Percentiles rank a stretch among this genome's conserved stretches.
phyloP scores from a whole-genome alignment of 2,797 vertebrate species.

The Acrocephalus scirpaceus region DNA sequence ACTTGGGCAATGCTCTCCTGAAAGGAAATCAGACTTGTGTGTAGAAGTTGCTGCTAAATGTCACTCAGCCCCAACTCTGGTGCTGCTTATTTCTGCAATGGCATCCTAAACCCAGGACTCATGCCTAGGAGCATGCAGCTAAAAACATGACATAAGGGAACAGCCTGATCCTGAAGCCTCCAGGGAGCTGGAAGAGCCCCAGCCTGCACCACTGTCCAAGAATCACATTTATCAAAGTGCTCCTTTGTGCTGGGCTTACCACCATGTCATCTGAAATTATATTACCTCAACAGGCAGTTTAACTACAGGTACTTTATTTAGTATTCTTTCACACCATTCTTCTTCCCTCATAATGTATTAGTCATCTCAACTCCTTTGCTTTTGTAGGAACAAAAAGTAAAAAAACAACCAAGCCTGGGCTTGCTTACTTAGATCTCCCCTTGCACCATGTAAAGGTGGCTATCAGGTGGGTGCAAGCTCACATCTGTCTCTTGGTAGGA shows the following conservation, averaged over 20 bases:
- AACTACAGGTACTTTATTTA: background rate
- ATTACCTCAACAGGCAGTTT: slow-evolving; percentile 36
- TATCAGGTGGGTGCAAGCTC: background rate
- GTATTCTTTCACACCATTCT: background rate
- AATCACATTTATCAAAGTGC: background rate
- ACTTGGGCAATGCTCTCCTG: background rate
- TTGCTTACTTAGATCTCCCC: background rate
- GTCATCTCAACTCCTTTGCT: background rate
- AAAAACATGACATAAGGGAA: background rate
- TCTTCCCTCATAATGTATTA: background rate
- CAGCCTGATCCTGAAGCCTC: background rate
- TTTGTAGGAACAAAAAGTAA: background rate
- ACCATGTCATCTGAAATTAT: background rate
- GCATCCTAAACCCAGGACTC: background rate
- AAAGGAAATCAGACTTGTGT: background rate
- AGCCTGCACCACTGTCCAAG: background rate
- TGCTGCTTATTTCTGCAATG: background rate
- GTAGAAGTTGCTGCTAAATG: background rate
- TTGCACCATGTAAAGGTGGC: background rate
- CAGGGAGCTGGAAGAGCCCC: background rate
- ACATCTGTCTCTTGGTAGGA: background rate
- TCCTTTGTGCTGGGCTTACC: background rate
- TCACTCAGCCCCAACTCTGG: background rate
- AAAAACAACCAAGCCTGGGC: background rate
- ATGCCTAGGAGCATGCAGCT: rapidly evolving